Evolutionary conservation across 2,113 vertebrate genomes (phyloP), one percentile per base, ranked within the genome.

Genomic region (Meriones unguiculatus): DNA sequence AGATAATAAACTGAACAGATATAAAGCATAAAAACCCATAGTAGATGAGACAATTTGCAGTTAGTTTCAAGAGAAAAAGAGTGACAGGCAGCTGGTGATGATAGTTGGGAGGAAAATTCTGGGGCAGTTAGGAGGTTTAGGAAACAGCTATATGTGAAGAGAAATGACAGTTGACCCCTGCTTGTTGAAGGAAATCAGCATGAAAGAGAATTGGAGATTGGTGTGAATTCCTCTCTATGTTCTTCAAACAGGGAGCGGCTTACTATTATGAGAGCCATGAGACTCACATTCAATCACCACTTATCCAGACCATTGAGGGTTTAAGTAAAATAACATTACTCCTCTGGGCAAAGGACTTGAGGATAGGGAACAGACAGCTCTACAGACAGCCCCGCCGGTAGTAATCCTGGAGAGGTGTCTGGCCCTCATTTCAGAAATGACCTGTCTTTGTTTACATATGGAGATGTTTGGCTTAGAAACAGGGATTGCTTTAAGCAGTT

Each of bases 241-340:
- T 97, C 91, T 95, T 98, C 70, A 88, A 96, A 96, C 87, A 90
- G 96, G 92, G 92, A n/a, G 67, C 76, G 89, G 96, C 87, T 95
- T 95, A 95, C 96, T 94, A 90, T 96, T 96, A 97, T 93, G 94
- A 97, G 95, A 94, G 91, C 93, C 90, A 65, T 81, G 96, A 90
- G 96, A 97, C 86, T 28, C 78, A 96, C 41, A 92, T 96, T 92
- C 93, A 92, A 69, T 95, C 94, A 96, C 89, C 94, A 90, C 97
- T 96, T 97, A 97, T 86, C 89, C 96, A 96, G 96, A 94, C 52
- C 94, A 59, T 80, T 97, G 92, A 73, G 70, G 84, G 92, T 97
- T 95, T 96, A 97, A 97, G 97, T 97, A 93, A 94, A 97, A 95
- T 95, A 93, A 54, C 84, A 97, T 94, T 75, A 91, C 64, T 97